Evolutionary conservation across 1,140 invertebrate genomes (phyloP), one percentile per base, ranked within the genome.

Genomic region (Musca domestica): DNA sequence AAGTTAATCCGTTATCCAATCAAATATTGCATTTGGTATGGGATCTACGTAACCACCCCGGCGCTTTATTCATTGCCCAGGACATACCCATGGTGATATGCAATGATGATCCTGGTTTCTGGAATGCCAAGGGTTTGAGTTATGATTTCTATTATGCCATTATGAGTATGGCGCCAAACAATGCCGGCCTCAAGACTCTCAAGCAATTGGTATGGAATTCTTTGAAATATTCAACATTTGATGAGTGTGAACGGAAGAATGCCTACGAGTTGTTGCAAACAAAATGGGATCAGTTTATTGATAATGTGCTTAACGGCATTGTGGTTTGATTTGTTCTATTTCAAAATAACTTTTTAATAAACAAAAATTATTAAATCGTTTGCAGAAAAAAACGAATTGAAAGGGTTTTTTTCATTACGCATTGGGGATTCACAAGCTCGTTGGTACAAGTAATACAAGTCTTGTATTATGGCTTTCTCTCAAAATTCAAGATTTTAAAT

Each of bases 1-100:
- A 96, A 85, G 80, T 95, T 0, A 93, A 90, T 79, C 92, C 93
- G 0, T 88, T 95, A 47, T 91, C 90, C 0, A 91, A 91, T 77
- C 86, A 92, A 86, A 87, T 92, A 1, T 76, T 96, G 15, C 86
- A 86, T 68, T 78, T 95, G 9, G 88, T 93, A 0, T 81, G 84
- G 25, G 92, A 95, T 75, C 72, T 93, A 0, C 83, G 93, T 19
- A 95, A 95, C 78, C 94, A 96, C 84, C 92, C 93, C 0, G 88
- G 87, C 0, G 85, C 86, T 15, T 72, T 78, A 12, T 84, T 92
- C 10, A 82, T 95, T 46, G 86, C 91, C 0, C 84, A 86, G 10
- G 83, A 85, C 20, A 76, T 85, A 58, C 87, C 88, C 0, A 79
- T 89, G 6, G 85, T 88, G 14, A 84, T 92, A 41, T 88, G 88